Conservation (phyloP, 2,797 vertebrate genomes). For the Phylloscopus collybita region DNA sequence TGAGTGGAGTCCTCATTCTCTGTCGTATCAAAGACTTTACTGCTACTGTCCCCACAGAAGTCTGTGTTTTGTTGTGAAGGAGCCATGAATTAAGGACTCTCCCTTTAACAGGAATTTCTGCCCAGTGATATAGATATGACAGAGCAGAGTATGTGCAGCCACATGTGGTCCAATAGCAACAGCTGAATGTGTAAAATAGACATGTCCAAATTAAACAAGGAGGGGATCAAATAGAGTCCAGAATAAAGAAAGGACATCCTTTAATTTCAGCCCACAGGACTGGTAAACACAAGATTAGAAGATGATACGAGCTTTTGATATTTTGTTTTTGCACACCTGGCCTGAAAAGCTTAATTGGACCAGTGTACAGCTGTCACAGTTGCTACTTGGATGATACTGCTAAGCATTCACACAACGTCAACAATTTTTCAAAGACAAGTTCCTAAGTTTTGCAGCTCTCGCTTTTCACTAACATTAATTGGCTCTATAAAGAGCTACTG, state of each 20-base stretch:
- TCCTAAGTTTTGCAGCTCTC: background rate
- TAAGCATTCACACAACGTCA: background rate
- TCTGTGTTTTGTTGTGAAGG: background rate
- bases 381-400: background rate
- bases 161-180: background rate
- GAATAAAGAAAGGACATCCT: background rate
- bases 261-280: background rate
- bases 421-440: background rate
- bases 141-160: background rate
- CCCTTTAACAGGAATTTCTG: background rate
- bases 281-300: background rate
- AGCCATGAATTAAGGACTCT: background rate
- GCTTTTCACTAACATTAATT: background rate
- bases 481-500: background rate
- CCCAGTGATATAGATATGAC: background rate
- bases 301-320: background rate
- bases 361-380: background rate
- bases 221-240: background rate
- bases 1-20: background rate
- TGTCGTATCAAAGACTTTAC: background rate
- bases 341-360: background rate
- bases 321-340: background rate
- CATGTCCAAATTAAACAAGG: background rate
- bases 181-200: background rate
- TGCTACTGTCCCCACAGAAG: background rate